Evolutionary conservation across 2,113 vertebrate species (phyloP), one percentile per base, ranked within the genome.

Genomic region (Chaenocephalus aceratus): DNA sequence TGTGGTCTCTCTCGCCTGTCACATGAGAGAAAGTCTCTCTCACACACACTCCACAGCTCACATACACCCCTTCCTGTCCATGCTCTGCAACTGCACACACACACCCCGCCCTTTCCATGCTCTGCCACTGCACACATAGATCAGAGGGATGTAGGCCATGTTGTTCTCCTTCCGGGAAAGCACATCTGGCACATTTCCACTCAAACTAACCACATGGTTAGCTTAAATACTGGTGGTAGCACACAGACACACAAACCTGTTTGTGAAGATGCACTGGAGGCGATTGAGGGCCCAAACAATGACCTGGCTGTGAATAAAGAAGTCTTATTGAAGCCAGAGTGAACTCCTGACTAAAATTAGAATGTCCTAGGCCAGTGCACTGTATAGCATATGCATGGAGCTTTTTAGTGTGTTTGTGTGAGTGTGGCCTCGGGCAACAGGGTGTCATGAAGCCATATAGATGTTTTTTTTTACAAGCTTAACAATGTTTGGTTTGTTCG

Each of bases 51-150:
- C 66, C 23, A 72, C 58, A 77, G 91, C 91, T 88, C 91, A 88
- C 78, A 83, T 71, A 89, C 89, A 79, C 93, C 93, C 72, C 91
- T 89, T 75, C 77, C 79, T 88, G 94, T 88, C 54, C 77, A 86
- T 2, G 6, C 46, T 21, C 14, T 18, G 61, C 75, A 89, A 94
- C 91, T 93, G 80, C 92, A 91, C 18, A 56, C 12, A 72, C 30
- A 30, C 30, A 30, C 30, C 30, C 30, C 30, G 30, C 30, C 30
- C 30, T 30, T 30, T 30, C 30, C 30, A 30, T 30, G 6, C 46
- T 21, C 14, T 18, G 61, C 75, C 88, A 94, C 91, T 93, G 80
- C 92, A 91, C n/a, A 56, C 12, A 72, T 5, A 41, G 44, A 41
- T 41, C 15, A 63, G 3, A 57, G 70, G 61, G 51, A 84, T 81